Conservation (phyloP, 92 coral and sea anemone genomes). For the Zoanthus gigantus region DNA sequence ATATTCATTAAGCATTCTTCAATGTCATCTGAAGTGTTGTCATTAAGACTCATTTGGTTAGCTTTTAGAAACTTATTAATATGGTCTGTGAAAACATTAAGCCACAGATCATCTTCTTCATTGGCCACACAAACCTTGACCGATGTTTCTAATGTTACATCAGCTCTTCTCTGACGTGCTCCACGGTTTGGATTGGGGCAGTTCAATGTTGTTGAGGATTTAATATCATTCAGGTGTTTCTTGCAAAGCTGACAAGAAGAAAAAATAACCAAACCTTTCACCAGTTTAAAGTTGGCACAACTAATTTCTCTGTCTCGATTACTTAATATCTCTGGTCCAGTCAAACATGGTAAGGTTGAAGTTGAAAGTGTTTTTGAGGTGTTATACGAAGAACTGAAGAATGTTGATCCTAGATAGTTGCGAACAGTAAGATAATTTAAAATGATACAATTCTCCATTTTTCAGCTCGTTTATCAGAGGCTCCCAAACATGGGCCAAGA, state of each 20-base stretch:
- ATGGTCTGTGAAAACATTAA: no score
- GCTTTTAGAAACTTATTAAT: no score
- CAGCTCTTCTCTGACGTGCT: no score
- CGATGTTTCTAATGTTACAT: no score
- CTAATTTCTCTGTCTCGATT: background rate
- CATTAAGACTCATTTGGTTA: no score
- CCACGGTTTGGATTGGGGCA: no score
- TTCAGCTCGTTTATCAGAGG: constrained; percentile 36
- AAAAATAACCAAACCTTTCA: no score
- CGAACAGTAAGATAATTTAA: constrained; percentile 41
- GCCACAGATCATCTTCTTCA: no score
- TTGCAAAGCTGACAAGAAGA: background rate
- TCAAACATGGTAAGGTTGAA: background rate
- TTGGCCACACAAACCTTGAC: no score
- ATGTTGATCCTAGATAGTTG: background rate
- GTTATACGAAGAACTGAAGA: background rate
- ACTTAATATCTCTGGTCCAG: background rate
- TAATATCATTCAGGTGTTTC: background rate
- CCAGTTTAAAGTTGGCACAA: background rate
- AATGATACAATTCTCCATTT: constrained; percentile 27
- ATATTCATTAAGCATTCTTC: no score
- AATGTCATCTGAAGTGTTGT: no score
- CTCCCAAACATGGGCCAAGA: constrained; percentile 21
- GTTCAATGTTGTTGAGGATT: no score
- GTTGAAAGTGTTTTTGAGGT: background rate